A percentile compares a stretch with the other conserved stretches of the same genome.
These are phyloP conservation scores for Amyelois transitella DNA, from an alignment of 1,140 invertebrate species.

Conservation along the genomic window DNA sequence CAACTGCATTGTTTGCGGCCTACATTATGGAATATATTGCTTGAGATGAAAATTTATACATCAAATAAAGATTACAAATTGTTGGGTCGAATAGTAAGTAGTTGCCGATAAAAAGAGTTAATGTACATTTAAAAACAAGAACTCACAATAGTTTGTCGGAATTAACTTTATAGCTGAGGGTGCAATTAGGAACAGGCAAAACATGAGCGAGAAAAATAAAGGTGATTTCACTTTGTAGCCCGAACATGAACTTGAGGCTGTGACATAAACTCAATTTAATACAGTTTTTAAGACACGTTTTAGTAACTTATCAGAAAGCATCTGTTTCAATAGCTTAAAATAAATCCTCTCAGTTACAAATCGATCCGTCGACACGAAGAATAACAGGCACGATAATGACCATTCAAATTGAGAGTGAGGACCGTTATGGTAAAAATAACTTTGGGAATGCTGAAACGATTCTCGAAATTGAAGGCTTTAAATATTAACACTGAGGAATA, in stretches of 20 bases:
- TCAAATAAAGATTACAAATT: not conserved
- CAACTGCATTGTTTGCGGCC: conserved; percentile 43
- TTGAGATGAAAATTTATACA: not conserved
- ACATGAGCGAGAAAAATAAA: too few species aligned
- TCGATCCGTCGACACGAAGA: not conserved
- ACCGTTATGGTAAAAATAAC: not conserved
- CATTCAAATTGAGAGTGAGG: not conserved
- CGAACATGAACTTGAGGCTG: too few species aligned
- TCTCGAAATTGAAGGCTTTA: not conserved
- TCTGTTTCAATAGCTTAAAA: not conserved
- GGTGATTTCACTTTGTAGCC: too few species aligned
- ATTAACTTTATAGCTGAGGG: too few species aligned
- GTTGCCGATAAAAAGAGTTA: too few species aligned
- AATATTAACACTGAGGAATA: too few species aligned
- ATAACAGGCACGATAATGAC: not conserved
- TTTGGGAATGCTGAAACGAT: not conserved
- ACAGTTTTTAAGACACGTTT: too few species aligned
- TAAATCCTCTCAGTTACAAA: conserved; percentile 4
- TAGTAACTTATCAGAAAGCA: not conserved
- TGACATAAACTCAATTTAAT: too few species aligned
- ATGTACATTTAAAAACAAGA: too few species aligned
- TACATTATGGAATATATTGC: conserved; percentile 12
- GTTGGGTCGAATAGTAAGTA: not conserved
- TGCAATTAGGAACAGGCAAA: too few species aligned
- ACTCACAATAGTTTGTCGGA: too few species aligned